Base-by-base conservation (phyloP, 2,888 invertebrate genomes). In the Noctuana brunneofusca region DNA sequence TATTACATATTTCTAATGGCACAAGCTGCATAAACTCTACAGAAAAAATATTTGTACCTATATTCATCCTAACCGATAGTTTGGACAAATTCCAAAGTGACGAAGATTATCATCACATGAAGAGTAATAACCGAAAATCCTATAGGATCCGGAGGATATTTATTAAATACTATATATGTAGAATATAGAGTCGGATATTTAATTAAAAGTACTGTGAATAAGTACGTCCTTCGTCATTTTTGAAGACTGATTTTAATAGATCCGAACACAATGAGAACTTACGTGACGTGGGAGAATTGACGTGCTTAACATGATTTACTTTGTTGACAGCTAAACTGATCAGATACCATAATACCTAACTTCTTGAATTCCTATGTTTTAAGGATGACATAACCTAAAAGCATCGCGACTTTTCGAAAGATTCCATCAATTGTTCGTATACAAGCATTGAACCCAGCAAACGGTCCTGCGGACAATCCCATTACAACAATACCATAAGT, bases 41-140 rank as follows among this genome's bases (percentile, higher is more conserved):
- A 38, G 14, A 12, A 12, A 48, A 22, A 20, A 48, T n/a, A n/a
- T n/a, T n/a, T n/a, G 2, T 20, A 20, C n/a, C 46, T 46, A 56
- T 46, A 56, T 24, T 43, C 30, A 46, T 32, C 12, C 46, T 43
- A 55, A 20, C 46, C 1, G 30, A 56, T 20, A 46, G 43, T 32
- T 56, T 56, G 56, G 56, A 56, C 27, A 4, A 0, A 18, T 30
- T 43, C 56, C 56, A 56, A 56, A 46, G 35, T 35, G 35, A 12
- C 1, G 30, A 30, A 56, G 18, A 56, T 46, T 56, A 30, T 18
- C 30, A 56, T 56, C 46, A 18, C 6, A 12, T 11, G 22, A 38
- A 43, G 46, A 46, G 46, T 32, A 46, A 56, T 18, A 30, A 56
- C 43, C 43, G 22, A 16, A 56, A 46, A 56, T 11, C 41, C 8